Evolutionary conservation across 2,888 invertebrate species (phyloP), one percentile per base, ranked within the genome.

Genomic region (Criorhina ranunculi): DNA sequence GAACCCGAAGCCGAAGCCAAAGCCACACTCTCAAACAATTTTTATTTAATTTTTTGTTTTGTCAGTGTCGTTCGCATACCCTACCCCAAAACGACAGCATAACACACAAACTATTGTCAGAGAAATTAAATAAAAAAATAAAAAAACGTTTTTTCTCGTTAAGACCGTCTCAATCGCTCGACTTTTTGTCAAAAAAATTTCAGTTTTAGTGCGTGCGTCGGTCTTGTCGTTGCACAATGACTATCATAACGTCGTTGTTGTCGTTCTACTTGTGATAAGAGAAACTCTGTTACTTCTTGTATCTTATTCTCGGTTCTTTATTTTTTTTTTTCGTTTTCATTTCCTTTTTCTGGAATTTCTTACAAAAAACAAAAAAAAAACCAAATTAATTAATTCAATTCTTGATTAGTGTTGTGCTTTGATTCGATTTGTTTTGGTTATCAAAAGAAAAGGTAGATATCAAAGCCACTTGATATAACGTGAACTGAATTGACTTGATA

Each of bases 31-130:
- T 78, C 51, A 44, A 49, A 35, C 33, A 44, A 2, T 44, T 33
- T 49, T 49, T 55, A n/a, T n/a, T n/a, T n/a, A n/a, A n/a, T 55
- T 40, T 29, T 37, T 37, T 31, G 44, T 40, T 29, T 37, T 37
- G 17, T 15, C 17, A 12, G 40, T 49, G 53, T 35, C 53, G 31
- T 2, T 49, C 53, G 24, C 60, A 8, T 40, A 70, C 66, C 79
- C 55, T 66, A 60, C 15, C 60, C 51, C 40, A 55, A 67, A 77
- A 9, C 51, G 42, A 55, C 24, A 59, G 19, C 67, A 79, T 49
- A 72, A 53, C 75, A 79, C 79, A 75, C 79, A 80, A 85, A 75
- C 85, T 85, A 85, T 85, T 80, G 85, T 85, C 80, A 59, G 75
- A 53, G 78, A 67, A 78, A 67, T 55, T 12, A 49, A 69, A 57